Conservation (phyloP, 1,140 invertebrate genomes). For the Drosophila teissieri region DNA sequence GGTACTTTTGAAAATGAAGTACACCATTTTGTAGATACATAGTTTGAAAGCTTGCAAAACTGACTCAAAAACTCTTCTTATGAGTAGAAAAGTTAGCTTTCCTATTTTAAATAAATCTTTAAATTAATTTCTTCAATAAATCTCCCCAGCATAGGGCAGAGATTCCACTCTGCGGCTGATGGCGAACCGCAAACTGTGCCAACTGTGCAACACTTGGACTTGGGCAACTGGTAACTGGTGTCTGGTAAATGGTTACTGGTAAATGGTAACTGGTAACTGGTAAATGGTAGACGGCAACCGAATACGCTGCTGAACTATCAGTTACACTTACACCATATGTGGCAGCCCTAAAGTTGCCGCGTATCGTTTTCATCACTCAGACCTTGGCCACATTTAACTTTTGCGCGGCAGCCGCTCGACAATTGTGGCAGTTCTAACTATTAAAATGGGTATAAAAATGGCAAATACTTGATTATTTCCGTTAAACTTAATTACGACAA, state of each 20-base stretch:
- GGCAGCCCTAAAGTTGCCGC: conserved; percentile 60
- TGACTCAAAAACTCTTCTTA: neutral
- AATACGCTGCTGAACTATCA: conserved; percentile 65
- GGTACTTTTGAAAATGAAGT: neutral
- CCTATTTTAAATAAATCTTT: too few relatives aligned
- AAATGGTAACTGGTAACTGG: conserved; percentile 8
- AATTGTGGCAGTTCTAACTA: conserved; percentile 16
- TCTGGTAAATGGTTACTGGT: conserved; percentile 11
- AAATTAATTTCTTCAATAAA: too few relatives aligned
- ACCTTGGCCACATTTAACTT: conserved; percentile 79
- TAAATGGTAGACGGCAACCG: conserved; percentile 39
- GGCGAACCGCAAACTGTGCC: conserved; percentile 65
- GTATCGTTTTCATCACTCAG: conserved; percentile 70
- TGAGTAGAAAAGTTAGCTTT: neutral
- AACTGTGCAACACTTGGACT: conserved; percentile 50
- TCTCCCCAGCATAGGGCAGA: conserved; percentile 1
- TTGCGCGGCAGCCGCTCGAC: conserved; percentile 44
- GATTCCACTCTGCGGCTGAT: conserved; percentile 21
- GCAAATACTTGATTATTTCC: conserved; percentile 67
- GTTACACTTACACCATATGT: conserved; percentile 52
- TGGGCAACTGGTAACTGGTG: conserved; percentile 30
- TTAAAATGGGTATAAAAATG: conserved; percentile 29
- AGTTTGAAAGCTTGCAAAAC: too few relatives aligned
- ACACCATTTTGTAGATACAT: too few relatives aligned
- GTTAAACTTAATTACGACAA: conserved; percentile 56